Percentiles rank a stretch among this genome's conserved stretches.
phyloP scores from a whole-genome alignment of 2,888 invertebrate genomes.

The Brenthis hecate region DNA sequence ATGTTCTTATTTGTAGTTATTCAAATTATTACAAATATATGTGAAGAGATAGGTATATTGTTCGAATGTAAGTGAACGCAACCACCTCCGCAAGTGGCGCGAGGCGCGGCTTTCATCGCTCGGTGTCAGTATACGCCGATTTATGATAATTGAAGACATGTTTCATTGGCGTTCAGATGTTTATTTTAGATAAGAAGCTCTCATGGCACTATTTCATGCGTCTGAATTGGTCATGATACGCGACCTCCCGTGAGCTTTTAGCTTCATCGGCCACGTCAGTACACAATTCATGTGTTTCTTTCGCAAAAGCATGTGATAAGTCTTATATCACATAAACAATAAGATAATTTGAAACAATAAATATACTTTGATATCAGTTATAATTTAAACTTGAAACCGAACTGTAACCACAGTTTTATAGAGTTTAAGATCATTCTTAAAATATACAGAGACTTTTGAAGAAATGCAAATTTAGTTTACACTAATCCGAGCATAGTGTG shows the following conservation, averaged over 20 bases:
- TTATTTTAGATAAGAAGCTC: constrained; percentile 80
- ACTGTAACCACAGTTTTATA: constrained; percentile 36
- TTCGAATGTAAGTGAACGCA: constrained; percentile 54
- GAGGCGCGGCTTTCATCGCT: constrained; percentile 69
- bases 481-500: constrained; percentile 65
- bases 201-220: constrained; percentile 78
- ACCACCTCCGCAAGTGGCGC: constrained; percentile 55
- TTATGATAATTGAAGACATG: constrained; percentile 83
- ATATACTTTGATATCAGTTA: not conserved
- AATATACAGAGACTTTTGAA: constrained; percentile 44
- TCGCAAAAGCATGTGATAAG: not conserved
- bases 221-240: constrained; percentile 71
- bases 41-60: constrained; percentile 40
- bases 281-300: constrained; percentile 45
- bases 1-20: constrained; percentile 13
- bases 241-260: constrained; percentile 72
- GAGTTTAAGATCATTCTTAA: constrained; percentile 42
- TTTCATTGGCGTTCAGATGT: constrained; percentile 80
- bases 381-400: constrained; percentile 6
- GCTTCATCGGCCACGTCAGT: constrained; percentile 59
- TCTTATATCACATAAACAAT: not conserved
- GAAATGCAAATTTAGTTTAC: constrained; percentile 71
- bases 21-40: constrained; percentile 43
- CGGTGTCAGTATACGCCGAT: constrained; percentile 75
- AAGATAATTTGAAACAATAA: not conserved